These are phyloP conservation scores for Hirtodrosophila trivittata DNA, from an alignment of 2,888 invertebrate species.

Conservation along the genomic window DNA sequence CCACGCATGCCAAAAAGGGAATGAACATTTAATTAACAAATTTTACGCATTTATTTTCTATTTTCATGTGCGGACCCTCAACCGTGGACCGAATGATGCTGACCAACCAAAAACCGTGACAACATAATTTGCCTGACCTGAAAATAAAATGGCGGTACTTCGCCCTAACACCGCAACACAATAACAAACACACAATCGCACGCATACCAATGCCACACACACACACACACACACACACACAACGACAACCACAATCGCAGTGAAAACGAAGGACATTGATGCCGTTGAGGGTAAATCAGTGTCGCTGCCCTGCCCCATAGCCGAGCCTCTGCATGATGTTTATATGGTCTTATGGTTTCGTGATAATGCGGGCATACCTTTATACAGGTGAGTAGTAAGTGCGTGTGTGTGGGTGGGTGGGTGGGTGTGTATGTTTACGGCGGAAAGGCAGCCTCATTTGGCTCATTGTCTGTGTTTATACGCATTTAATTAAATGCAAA, in stretches of 20 bases:
- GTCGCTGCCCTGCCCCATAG: conserved; percentile 94
- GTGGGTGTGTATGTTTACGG: conserved; percentile 4
- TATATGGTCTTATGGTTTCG: conserved; percentile 97
- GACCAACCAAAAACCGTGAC: conserved; percentile 64
- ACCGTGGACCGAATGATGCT: conserved; percentile 35
- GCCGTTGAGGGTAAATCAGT: conserved; percentile 95
- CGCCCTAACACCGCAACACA: conserved; percentile 8
- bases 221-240: conserved; percentile 17
- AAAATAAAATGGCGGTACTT: conserved; percentile 42
- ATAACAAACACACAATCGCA: conserved; percentile 22
- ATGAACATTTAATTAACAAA: conserved; percentile 75
- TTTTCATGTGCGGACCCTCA: conserved; percentile 56
- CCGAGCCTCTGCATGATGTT: conserved; percentile 92
- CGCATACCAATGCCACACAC: too few species aligned
- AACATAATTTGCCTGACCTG: conserved; percentile 67
- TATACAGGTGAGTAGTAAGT: conserved; percentile 89
- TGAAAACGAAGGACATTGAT: conserved; percentile 91
- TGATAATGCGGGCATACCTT: conserved; percentile 92
- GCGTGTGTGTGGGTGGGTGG: conserved; percentile 11
- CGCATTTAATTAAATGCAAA: conserved; percentile 77
- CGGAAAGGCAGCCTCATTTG: conserved; percentile 33
- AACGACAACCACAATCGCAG: conserved; percentile 80
- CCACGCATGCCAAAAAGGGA: conserved; percentile 49
- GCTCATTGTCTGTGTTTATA: conserved; percentile 58
- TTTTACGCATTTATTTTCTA: conserved; percentile 79